A percentile compares a stretch with the other conserved stretches of the same genome.
These are phyloP conservation scores for Rhopilema esculentum DNA, from an alignment of 30 jellyfish, hydroid and myxozoan genomes.

Conservation along the genomic window DNA sequence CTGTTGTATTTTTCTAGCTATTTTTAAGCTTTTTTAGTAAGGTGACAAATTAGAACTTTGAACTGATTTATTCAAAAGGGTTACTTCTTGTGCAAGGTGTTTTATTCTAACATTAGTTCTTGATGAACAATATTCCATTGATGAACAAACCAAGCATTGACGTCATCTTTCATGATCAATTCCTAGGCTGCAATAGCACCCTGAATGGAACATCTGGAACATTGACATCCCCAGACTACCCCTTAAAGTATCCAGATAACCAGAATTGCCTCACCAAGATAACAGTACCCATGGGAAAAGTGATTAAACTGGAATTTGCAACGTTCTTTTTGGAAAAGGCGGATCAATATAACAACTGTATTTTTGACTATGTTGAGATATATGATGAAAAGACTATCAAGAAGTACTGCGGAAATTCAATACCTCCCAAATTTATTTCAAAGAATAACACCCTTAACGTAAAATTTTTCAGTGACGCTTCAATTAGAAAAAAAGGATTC, in stretches of 20 bases:
- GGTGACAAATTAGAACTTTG: no score
- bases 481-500: neutral
- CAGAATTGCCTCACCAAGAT: neutral
- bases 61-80: no score
- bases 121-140: no score
- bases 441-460: conserved; percentile 10
- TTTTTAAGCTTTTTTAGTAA: no score
- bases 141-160: no score
- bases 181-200: neutral
- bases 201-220: conserved; percentile 13
- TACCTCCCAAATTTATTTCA: neutral
- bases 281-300: neutral
- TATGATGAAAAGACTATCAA: neutral
- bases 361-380: conserved; percentile 12
- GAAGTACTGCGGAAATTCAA: conserved; percentile 9
- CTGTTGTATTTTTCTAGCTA: no score
- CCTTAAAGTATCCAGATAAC: conserved; percentile 2
- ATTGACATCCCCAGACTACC: conserved; percentile 23
- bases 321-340: neutral
- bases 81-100: no score
- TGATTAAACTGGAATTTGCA: neutral
- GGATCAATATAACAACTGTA: neutral
- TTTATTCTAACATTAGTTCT: no score
- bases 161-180: no score
- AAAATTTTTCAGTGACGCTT: neutral